Evolutionary conservation across 2,888 invertebrate species (phyloP).

Genomic region (Biston betularia): DNA sequence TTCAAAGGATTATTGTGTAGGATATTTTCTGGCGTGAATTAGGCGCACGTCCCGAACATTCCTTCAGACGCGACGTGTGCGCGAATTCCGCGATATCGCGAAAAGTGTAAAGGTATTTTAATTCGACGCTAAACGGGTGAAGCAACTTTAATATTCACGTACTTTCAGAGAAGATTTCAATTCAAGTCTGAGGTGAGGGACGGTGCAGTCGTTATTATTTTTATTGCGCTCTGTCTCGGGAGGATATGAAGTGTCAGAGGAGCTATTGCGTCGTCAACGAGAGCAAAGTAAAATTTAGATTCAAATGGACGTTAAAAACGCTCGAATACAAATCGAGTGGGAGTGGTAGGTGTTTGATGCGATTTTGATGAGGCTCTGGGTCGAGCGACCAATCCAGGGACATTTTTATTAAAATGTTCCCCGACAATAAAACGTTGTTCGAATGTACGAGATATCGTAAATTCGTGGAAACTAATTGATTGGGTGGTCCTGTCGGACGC

Average conservation of each 20-base stretch:
- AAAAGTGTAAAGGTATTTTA: constrained; percentile 62
- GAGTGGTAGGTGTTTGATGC: constrained; percentile 70
- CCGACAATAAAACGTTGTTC: constrained; percentile 61
- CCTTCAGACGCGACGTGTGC: constrained; percentile 60
- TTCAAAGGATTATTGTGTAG: constrained; percentile 57
- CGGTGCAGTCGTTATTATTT: constrained; percentile 64
- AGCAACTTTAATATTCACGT: constrained; percentile 45
- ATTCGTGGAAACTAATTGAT: constrained; percentile 66
- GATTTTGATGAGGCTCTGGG: constrained; percentile 74
- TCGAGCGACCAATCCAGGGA: constrained; percentile 53
- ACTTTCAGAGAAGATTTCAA: constrained; percentile 47
- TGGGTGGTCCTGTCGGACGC: constrained; percentile 52
- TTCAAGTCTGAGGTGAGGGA: constrained; percentile 52
- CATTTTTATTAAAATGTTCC: constrained; percentile 73
- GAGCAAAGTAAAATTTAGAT: constrained; percentile 72
- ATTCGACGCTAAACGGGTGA: constrained; percentile 55
- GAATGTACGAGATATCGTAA: constrained; percentile 66
- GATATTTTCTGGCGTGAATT: constrained; percentile 79
- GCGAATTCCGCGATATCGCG: constrained; percentile 59
- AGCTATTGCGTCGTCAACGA: constrained; percentile 57
- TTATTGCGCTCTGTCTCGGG: constrained; percentile 63
- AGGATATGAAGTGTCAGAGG: constrained; percentile 63
- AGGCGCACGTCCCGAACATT: constrained; percentile 69
- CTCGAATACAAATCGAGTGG: constrained; percentile 64
- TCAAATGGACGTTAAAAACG: constrained; percentile 77